A percentile compares a stretch with the other conserved stretches of the same genome.
phyloP scores from a whole-genome alignment of 2,888 invertebrate species.

The Polymixis flavicincta region DNA sequence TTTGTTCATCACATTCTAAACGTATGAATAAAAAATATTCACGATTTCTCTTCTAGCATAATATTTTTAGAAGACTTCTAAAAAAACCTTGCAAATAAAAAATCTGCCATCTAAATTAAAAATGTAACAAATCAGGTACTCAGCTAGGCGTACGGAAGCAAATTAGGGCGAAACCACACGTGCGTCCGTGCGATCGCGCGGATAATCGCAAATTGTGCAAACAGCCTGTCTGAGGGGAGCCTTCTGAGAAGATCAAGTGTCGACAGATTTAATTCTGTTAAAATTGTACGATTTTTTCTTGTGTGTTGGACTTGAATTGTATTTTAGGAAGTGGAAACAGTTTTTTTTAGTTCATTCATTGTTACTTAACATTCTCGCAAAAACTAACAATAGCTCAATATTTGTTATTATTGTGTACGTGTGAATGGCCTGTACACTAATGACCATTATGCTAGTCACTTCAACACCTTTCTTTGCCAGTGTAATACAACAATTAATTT shows the following conservation, averaged over 20 bases:
- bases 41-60: background rate
- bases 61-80: constrained; percentile 32
- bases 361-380: background rate
- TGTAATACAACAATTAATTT: background rate
- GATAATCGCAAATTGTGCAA: constrained; percentile 71
- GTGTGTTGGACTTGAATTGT: constrained; percentile 18
- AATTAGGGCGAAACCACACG: constrained; percentile 68
- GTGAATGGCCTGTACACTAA: constrained; percentile 1
- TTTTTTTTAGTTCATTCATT: constrained; percentile 20
- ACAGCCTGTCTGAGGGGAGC: constrained; percentile 61
- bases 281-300: constrained; percentile 48
- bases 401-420: constrained; percentile 1
- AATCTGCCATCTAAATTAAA: constrained; percentile 55
- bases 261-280: constrained; percentile 65
- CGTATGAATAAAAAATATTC: background rate
- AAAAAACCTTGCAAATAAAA: constrained; percentile 26
- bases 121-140: constrained; percentile 65
- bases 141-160: constrained; percentile 42
- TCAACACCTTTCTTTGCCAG: background rate
- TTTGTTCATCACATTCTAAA: background rate
- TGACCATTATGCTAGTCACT: background rate
- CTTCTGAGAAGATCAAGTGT: constrained; percentile 64
- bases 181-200: constrained; percentile 63
- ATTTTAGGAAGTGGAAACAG: constrained; percentile 37
- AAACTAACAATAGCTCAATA: background rate